Evolutionary conservation across 2,113 vertebrate species (phyloP), one percentile per base, ranked within the genome.

Genomic region (Puma concolor): DNA sequence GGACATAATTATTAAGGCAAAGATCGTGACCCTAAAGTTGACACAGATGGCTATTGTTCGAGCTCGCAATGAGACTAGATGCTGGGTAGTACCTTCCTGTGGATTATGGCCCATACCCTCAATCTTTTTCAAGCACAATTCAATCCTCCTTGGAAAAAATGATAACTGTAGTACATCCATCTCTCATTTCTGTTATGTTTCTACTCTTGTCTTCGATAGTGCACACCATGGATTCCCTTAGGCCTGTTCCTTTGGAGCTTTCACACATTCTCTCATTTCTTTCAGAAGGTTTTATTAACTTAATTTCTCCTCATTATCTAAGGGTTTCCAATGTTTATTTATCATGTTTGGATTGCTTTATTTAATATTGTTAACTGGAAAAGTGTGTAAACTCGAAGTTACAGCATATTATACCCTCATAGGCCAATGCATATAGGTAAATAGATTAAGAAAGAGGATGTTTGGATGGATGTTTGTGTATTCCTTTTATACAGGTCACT

Each of bases 351-450:
- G 5, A 44, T 86, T 67, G 12, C 6, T 57, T 66, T 94, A 31
- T 60, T 81, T 64, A 84, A 74, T 69, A 84, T 16, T 80, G 57
- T 83, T 74, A 87, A 69, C 1, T 74, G 63, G 60, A 87, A 87
- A 87, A 84, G 48, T 54, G 13, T 4, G 38, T 36, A 88, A 72
- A 63, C 38, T 33, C 52, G 52, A 1, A 7, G 36, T 50, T 69
- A 76, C 48, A 38, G 11, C 41, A 60, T 74, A 38, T 41, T 64
- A 31, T 29, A 64, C 57, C 33, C 7, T 64, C 31, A 31, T 1
- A 16, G 12, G 17, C 0, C 48, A 38, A 33, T 38, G 33, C 10
- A 31, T 38, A 17, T 52, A 52, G 33, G 13, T 29, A 38, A 57
- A 33, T 8, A 66, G 23, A 44, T 44, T 63, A 57, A 60, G 14